phyloP scores from a whole-genome alignment of 1,140 invertebrate species.

The Lepidostoma basale region DNA sequence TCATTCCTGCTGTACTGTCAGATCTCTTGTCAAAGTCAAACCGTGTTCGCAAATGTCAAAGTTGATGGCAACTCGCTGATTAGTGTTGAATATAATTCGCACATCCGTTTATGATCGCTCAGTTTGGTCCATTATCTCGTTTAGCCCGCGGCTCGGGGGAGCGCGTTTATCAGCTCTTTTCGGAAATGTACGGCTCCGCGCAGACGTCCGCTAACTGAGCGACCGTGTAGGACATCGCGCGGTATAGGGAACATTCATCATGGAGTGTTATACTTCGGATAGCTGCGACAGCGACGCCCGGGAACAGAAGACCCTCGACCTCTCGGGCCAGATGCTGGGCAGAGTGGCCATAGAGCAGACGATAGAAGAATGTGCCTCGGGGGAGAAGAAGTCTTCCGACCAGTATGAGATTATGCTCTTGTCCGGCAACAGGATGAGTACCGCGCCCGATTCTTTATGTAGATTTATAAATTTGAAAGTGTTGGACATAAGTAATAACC shows the following conservation, averaged over 20 bases:
- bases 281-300: conserved; percentile 77
- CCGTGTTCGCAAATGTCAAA: not conserved
- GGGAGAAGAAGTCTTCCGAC: conserved; percentile 33
- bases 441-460: conserved; percentile 61
- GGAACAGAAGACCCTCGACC: conserved; percentile 71
- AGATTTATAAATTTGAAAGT: conserved; percentile 73
- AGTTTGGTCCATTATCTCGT: conserved; percentile 17
- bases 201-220: not conserved
- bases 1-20: too few species aligned
- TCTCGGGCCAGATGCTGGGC: conserved; percentile 71
- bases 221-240: not conserved
- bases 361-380: conserved; percentile 56
- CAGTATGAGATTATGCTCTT: conserved; percentile 72
- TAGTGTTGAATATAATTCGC: not conserved
- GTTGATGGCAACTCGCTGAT: not conserved
- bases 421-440: conserved; percentile 71
- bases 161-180: conserved; percentile 11
- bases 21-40: not conserved
- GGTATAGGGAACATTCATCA: conserved; percentile 46
- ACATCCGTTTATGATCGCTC: not conserved
- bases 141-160: conserved; percentile 20
- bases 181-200: not conserved
- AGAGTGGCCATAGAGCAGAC: conserved; percentile 63
- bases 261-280: conserved; percentile 80
- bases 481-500: conserved; percentile 88